Evolutionary conservation across 2,888 invertebrate species (phyloP), one percentile per base, ranked within the genome.

Genomic region (Conistra vaccinii): DNA sequence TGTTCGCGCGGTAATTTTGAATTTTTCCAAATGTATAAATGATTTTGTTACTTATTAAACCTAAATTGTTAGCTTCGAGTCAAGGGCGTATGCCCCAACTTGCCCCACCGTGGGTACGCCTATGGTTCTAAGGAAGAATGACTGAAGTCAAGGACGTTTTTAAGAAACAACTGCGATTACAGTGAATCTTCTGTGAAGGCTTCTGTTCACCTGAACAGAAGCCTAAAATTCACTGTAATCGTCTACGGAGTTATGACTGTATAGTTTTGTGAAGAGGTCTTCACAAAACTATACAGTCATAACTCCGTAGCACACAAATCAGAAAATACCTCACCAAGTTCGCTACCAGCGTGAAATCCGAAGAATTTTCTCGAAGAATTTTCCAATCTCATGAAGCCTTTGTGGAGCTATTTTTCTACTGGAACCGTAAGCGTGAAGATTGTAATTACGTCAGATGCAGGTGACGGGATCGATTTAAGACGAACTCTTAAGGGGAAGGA

Each of bases 401-500:
- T 62, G 32, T 51, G 10, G 29, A 53, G 74, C 68, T 80, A 82
- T 80, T 84, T 87, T 82, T 77, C 75, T 78, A 77, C 72, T 75
- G 68, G 53, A 73, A 58, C 61, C 48, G 81, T 57, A 58, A 81
- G 84, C 84, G 82, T 73, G 81, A 85, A 87, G 83, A 87, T 85
- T 86, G 85, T 90, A 90, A 91, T 91, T 89, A 90, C 84, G 58
- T 80, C 76, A 69, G 69, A 69, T 90, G 89, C 87, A 87, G 88
- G 89, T 90, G 91, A 90, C 86, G 73, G 85, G 53, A 77, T 87
- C 87, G 88, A 88, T 87, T 86, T 79, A 62, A 84, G 73, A 75
- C 63, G 65, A 75, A 61, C 57, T 20, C 61, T 86, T 84, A 75
- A 83, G 74, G 69, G 68, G 74, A 63, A 48, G 53, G 12, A 26